Base-by-base conservation (phyloP, 2,888 invertebrate genomes). In the Panopea generosa region DNA sequence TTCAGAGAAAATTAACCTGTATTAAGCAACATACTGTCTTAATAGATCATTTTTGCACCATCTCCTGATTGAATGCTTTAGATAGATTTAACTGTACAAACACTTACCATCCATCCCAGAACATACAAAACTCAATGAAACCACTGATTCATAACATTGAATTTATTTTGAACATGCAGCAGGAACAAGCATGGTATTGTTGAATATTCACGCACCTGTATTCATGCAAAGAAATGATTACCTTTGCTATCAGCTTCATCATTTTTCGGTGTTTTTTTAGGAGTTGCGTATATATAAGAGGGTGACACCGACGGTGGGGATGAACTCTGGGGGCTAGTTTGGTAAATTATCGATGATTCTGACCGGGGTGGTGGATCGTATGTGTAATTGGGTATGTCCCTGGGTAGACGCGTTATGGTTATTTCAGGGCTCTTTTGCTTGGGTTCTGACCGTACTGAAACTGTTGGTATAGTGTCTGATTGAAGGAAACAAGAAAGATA, bases 271-370 rank as follows among this genome's bases (percentile, higher is more conserved):
- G 70, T 26, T 50, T 61, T 76, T 47, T 71, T 56, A 11, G 73
- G 74, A 33, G 69, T 63, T 43, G 81, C 62, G 56, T 74, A 77
- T 26, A 73, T 71, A 57, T 73, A 73, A 18, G 63, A 61, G 7
- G 71, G 71, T 20, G 77, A 74, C n/a, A 74, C n/a, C 16, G 81
- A 77, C 14, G 81, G 81, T 27, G 73, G 71, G 4, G 77, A 81
- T 18, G 81, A 81, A 57, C 74, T 77, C 47, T 74, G 77, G 22
- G 74, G 76, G 38, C 74, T 81, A 16, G 74, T 74, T 43, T 67
- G 68, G 57, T 77, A 77, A n/a, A 71, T 60, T 50, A 71, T n/a
- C n/a, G n/a, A 74, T 50, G 66, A 53, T 49, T 80, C 70, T 53
- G 77, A 65, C 22, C 67, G 53, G 43, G 76, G 38, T 33, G 57